Evolutionary conservation across 2,797 vertebrate species (phyloP).

Genomic region (Fundulus diaphanus): DNA sequence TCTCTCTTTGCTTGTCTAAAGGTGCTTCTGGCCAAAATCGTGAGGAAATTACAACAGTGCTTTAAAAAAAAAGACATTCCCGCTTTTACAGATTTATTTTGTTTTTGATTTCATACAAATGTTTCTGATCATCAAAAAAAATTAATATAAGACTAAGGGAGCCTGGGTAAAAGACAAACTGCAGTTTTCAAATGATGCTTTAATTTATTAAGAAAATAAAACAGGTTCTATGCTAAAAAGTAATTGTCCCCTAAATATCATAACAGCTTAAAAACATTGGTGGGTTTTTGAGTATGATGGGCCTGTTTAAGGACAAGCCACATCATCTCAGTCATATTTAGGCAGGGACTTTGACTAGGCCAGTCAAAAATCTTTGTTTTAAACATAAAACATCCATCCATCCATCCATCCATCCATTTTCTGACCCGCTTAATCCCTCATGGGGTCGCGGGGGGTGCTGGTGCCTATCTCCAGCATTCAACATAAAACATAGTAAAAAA

Average conservation of each 20-base stretch:
- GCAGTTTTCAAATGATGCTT: neutral
- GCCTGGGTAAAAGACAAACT: too few relatives aligned
- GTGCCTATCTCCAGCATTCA: too few relatives aligned
- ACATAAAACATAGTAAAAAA: neutral
- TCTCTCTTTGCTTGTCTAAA: neutral
- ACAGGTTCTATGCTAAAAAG: neutral
- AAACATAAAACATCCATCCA: neutral
- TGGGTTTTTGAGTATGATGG: neutral
- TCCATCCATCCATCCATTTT: too few relatives aligned
- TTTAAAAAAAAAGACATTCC: too few relatives aligned
- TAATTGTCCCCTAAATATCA: neutral
- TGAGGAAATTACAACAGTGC: too few relatives aligned
- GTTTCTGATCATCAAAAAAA: too few relatives aligned
- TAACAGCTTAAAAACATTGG: neutral
- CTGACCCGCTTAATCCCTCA: too few relatives aligned
- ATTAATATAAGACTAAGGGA: too few relatives aligned
- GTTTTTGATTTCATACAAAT: too few relatives aligned
- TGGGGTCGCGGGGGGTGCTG: too few relatives aligned
- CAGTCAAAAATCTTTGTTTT: neutral
- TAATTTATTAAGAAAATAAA: too few relatives aligned
- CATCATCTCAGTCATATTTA: neutral
- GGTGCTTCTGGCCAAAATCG: neutral
- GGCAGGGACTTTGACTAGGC: neutral
- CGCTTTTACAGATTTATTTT: too few relatives aligned
- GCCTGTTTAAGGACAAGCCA: neutral